Base-by-base conservation (phyloP, 2,888 invertebrate genomes). In the Apantesis nais region DNA sequence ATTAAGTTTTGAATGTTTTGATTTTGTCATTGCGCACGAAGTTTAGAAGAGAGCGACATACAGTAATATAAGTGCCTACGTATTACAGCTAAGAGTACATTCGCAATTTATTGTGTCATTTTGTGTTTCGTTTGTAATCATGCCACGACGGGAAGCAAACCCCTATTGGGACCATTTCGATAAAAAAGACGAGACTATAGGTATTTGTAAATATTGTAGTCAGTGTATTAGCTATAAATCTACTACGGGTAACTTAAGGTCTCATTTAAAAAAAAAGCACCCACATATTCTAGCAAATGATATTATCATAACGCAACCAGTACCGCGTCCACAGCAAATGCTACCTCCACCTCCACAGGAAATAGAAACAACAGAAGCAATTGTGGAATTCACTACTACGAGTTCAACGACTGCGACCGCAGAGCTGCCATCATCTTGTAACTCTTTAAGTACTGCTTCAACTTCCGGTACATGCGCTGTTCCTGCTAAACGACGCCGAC, bases 171-270 rank as follows among this genome's bases (percentile, higher is more conserved):
- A 60, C 16, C 60, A 60, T 29, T 60, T 60, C 29, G 60, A 60
- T 4, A 60, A 60, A 60, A 60, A 60, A 60, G 71, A 67, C 12
- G 68, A 71, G 64, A 55, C 68, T 61, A 16, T 68, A 34, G 72
- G 68, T n/a, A 66, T 63, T 55, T 69, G 73, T 67, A 73, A 73
- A 67, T 65, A 67, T 66, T 73, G 73, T 39, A 69, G 58, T 19
- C 62, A 72, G 62, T 66, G 55, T 60, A 48, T 72, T 66, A 66
- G 66, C 19, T 72, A 55, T 60, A 72, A 72, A 61, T 72, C 72
- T 31, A 72, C 72, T n/a, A 72, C 66, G 29, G 68, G 65, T 11
- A 72, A 72, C 48, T 66, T 72, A 60, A 66, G 62, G n/a, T 41
- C 66, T 22, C 70, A 70, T 68, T 68, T 68, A 52, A 68, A 68